Percentiles rank a stretch among this genome's conserved stretches.
phyloP scores from a whole-genome alignment of 2,888 invertebrate genomes.

The Muschampia plurimacula region DNA sequence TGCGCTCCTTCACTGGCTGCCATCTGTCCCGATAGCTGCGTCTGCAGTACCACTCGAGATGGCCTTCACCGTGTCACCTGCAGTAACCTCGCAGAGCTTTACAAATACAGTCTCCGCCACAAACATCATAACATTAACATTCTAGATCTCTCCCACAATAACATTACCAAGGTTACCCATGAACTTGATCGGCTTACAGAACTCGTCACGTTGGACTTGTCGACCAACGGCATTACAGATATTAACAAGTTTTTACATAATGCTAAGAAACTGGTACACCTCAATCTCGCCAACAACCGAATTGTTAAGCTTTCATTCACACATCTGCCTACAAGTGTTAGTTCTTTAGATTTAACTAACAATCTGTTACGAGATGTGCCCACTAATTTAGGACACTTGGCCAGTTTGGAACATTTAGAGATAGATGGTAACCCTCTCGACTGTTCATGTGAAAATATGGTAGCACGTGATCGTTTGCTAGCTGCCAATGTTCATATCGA shows the following conservation, averaged over 20 bases:
- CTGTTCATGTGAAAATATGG: conserved; percentile 89
- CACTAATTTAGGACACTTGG: conserved; percentile 82
- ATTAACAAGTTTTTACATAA: conserved; percentile 85
- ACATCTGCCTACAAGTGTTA: conserved; percentile 85
- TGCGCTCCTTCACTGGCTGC: conserved; percentile 63
- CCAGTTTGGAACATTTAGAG: conserved; percentile 87
- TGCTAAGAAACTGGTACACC: conserved; percentile 85
- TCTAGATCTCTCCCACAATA: conserved; percentile 87
- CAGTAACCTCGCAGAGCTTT: conserved; percentile 90
- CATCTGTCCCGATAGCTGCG: conserved; percentile 83
- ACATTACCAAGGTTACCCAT: conserved; percentile 84
- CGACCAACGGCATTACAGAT: conserved; percentile 86
- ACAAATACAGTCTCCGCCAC: conserved; percentile 85
- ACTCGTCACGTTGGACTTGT: conserved; percentile 87
- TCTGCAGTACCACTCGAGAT: conserved; percentile 88
- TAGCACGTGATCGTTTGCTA: conserved; percentile 86
- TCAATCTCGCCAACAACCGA: conserved; percentile 87
- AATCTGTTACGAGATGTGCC: conserved; percentile 87
- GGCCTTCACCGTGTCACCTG: conserved; percentile 88
- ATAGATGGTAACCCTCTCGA: conserved; percentile 89
- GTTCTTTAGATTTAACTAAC: conserved; percentile 87
- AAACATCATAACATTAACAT: conserved; percentile 84
- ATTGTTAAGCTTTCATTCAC: conserved; percentile 81
- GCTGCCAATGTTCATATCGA: conserved; percentile 83
- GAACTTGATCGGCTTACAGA: conserved; percentile 86